Base-by-base conservation (phyloP, 2,113 vertebrate species). In the Pseudorasbora parva region DNA sequence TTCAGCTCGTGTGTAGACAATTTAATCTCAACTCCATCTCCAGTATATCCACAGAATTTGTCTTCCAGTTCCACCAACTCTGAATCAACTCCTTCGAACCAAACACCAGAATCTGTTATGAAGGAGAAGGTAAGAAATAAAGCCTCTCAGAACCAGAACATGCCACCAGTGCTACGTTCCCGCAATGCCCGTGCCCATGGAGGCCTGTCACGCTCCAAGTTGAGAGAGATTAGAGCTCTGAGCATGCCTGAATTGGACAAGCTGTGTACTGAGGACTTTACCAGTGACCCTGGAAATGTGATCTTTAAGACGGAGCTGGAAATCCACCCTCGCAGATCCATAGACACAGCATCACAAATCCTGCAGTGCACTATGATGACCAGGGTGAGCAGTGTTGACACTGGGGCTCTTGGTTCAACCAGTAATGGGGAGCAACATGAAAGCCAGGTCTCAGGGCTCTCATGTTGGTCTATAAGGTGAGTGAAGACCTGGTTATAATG, bases 191-290 rank as follows among this genome's bases (percentile, higher is more conserved):
- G 90, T 10, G 91, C 89, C 9, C 91, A 90, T 5, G 82, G 90
- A 0, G 91, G 85, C 0, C 77, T 96, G 37, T 94, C 94, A 19
- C 93, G 92, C 78, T 94, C 93, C 8, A 95, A 94, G 86, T 89
- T 97, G 45, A 92, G 96, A 90, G 97, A 99, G 83, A 92, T 98
- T 15, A 91, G 96, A 23, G 96, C 97, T 2, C 88, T 97, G 78
- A 98, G 97, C 85, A 98, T 98, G 97, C 97, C 97, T 0, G 96
- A 98, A 78, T 89, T 98, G 3, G 97, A 97, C 90, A 98, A 97
- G 83, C 91, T 98, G 2, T 96, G 95, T 1, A 90, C 89, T 0
- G 95, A 95, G 49, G 92, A 94, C 12, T 95, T 95, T 80, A 88
- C 92, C 0, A 87, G 84, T 1, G 88, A 92, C 0, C 72, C 90